These are phyloP conservation scores for Chlamydotis undulata DNA, from an alignment of 2,113 vertebrate genomes.

Conservation along the genomic window DNA sequence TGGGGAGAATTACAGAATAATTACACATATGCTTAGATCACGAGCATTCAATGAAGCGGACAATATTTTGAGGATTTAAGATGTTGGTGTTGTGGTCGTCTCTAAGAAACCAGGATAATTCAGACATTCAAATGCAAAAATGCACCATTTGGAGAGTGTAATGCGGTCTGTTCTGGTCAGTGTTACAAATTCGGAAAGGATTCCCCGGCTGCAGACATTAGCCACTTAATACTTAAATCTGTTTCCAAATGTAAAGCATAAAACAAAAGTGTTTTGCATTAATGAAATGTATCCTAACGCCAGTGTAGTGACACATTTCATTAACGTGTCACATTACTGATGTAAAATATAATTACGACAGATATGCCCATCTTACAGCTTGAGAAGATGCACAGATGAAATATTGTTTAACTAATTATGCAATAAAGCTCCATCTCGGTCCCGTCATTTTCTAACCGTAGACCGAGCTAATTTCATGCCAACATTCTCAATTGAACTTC, in stretches of 20 bases:
- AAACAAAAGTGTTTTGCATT: conserved; percentile 85
- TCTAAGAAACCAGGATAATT: conserved; percentile 88
- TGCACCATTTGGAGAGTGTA: conserved; percentile 86
- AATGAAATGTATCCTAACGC: conserved; percentile 75
- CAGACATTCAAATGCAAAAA: conserved; percentile 94
- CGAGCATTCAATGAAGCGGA: conserved; percentile 88
- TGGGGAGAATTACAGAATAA: conserved; percentile 92
- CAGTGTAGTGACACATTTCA: conserved; percentile 70
- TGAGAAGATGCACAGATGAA: conserved; percentile 61
- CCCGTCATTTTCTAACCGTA: background rate
- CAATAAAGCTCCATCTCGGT: conserved; percentile 20
- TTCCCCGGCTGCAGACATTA: conserved; percentile 83
- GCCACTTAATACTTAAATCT: conserved; percentile 90
- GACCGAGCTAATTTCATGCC: conserved; percentile 49
- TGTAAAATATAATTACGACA: conserved; percentile 80
- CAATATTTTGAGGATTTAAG: conserved; percentile 96
- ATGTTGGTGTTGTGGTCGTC: conserved; percentile 87
- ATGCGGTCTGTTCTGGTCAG: conserved; percentile 86
- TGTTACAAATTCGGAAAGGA: conserved; percentile 87
- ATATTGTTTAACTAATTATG: conserved; percentile 63
- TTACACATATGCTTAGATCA: conserved; percentile 94
- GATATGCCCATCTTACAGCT: conserved; percentile 55
- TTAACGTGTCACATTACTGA: conserved; percentile 66
- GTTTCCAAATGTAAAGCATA: conserved; percentile 85
- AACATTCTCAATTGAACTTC: background rate